Evolutionary conservation across 2,888 invertebrate genomes (phyloP), one percentile per base, ranked within the genome.

Genomic region (Melieria crassipennis): DNA sequence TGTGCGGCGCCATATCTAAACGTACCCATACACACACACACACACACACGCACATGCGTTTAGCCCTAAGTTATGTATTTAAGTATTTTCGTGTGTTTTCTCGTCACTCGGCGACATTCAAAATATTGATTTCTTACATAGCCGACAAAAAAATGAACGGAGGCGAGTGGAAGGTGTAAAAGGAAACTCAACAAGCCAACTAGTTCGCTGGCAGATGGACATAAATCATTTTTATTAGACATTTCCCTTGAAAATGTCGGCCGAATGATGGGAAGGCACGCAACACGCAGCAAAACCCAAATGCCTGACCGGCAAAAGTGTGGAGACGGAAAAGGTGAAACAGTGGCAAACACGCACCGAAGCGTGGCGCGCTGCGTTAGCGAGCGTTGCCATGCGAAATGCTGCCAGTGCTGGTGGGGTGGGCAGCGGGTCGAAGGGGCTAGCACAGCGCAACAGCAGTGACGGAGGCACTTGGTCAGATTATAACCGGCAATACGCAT

Each of bases 201-300:
- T 68, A 74, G 69, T 74, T 61, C 63, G 43, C 30, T 65, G 73
- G 76, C 75, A 78, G 78, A 75, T 78, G 76, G 76, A 73, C 78
- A 80, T 82, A 80, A 82, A 82, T 82, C 82, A 82, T 80, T 80
- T 82, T 82, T 81, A 81, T 81, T 79, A 78, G 80, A 80, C 80
- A 77, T 82, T 82, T 79, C 78, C 77, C 72, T 69, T 72, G 63
- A 72, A 46, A 68, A 72, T 72, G 73, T 48, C 45, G 76, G 72
- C 72, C 76, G 78, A 81, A 81, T 81, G 79, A 75, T 78, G 71
- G 76, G 77, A 64, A 80, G 75, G 76, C 81, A 81, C 80, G 81
- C 81, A 81, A 81, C 76, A 78, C 76, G 30, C 30, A 30, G 30
- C 30, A 30, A 2, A 30, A 30, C 30, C 30, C 30, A 30, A 30